Conservation (phyloP, 1,140 invertebrate species). For the Drosophila dunni region DNA sequence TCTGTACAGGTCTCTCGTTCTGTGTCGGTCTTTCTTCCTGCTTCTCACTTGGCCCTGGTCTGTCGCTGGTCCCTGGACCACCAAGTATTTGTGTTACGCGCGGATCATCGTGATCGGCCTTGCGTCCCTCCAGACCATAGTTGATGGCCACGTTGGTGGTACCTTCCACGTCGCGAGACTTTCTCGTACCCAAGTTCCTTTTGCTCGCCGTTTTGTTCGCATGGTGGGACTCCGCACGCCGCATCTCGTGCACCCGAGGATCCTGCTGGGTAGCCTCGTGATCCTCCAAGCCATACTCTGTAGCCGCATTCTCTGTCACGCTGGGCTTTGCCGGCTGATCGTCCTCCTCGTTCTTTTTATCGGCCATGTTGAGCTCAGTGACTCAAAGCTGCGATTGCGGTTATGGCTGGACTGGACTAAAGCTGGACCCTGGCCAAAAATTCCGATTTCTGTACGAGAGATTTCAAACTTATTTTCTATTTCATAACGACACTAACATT, state of each 20-base stretch:
- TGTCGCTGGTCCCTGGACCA: too few species aligned
- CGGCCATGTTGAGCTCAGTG: slow-evolving; percentile 30
- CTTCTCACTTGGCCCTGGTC: too few species aligned
- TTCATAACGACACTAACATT: not conserved
- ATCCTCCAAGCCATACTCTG: slow-evolving; percentile 51
- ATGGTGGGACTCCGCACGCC: not conserved
- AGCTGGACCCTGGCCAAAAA: slow-evolving; percentile 21
- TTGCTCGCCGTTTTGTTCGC: not conserved
- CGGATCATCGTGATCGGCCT: slow-evolving; percentile 22
- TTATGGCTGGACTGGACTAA: not conserved
- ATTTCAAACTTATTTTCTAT: not conserved
- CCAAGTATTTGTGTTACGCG: slow-evolving; percentile 4
- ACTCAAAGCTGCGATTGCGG: not conserved
- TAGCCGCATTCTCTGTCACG: slow-evolving; percentile 49
- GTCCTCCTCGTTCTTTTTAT: not conserved
- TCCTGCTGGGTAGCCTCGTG: slow-evolving; percentile 50
- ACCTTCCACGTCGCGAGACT: not conserved
- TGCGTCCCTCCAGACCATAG: slow-evolving; percentile 30
- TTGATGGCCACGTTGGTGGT: slow-evolving; percentile 25
- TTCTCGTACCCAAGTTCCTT: not conserved
- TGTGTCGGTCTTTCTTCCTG: too few species aligned
- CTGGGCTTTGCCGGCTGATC: not conserved
- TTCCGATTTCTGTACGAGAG: slow-evolving; percentile 2
- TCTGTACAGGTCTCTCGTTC: too few species aligned
- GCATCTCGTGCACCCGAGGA: slow-evolving; percentile 52